Base-by-base conservation (phyloP, 2,113 vertebrate genomes). In the Pagrus major region DNA sequence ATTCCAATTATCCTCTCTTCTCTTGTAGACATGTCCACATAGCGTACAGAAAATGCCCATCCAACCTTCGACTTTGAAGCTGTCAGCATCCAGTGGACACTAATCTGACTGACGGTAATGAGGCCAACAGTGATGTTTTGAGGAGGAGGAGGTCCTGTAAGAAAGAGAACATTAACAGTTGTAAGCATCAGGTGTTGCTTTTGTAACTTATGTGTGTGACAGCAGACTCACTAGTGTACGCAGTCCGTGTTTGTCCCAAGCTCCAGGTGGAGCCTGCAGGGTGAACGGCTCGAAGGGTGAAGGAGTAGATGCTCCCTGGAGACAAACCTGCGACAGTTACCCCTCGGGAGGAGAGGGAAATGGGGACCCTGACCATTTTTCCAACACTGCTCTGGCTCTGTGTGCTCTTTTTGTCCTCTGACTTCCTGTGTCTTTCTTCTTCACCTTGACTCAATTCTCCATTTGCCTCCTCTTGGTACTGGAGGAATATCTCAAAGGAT, bases 201-300 rank as follows among this genome's bases (percentile, higher is more conserved):
- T 9, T 41, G 11, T n/a, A 47, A 31, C 7, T 11, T 47, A 2
- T 29, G 25, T 65, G 9, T 55, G 23, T 74, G 18, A 46, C 16
- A 39, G 44, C 49, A 61, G 54, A 96, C 96, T 97, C 93, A 97
- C 96, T 93, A 86, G 95, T 97, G 89, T 96, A 91, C 27, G 93
- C 84, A 23, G 85, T 91, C 27, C 91, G 90, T 66, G 94, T 27
- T 65, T 94, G 94, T 90, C 94, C 96, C 89, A 97, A 89, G 51
- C 60, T 91, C 91, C 88, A 88, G 68, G 92, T 89, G 52, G 88
- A 91, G 58, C 95, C 94, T 61, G 89, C 63, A 67, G 86, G 67
- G 69, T 93, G 95, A 75, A 81, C 92, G 37, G 95, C 94, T 75
- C 77, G 92, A 31, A 98, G 81, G 69, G 94, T 93, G 90, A 97